Conservation (phyloP, 2,113 vertebrate genomes). For the Pedetes capensis region DNA sequence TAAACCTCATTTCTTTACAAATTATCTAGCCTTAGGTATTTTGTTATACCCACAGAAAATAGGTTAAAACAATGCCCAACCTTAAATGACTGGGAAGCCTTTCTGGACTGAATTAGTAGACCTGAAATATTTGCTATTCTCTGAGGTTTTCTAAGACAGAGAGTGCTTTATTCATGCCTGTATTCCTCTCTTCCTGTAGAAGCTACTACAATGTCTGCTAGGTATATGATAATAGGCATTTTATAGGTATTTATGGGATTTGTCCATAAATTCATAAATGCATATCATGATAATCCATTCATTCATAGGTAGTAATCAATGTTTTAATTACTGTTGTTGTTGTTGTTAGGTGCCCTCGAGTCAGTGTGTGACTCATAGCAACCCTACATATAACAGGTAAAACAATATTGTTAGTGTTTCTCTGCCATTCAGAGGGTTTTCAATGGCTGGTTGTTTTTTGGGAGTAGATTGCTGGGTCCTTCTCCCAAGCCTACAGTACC, state of each 20-base stretch:
- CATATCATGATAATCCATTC: neutral
- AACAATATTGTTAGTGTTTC: too few species aligned
- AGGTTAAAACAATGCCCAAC: neutral
- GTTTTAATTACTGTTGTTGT: neutral
- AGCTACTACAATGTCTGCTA: neutral
- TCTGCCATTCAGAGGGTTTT: too few species aligned
- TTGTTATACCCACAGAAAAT: neutral
- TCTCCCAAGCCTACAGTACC: too few species aligned
- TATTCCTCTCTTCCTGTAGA: neutral
- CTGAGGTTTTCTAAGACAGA: neutral
- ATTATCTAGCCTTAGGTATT: neutral
- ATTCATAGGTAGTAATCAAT: neutral
- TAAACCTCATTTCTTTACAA: neutral
- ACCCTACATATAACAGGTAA: too few species aligned
- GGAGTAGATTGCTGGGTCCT: too few species aligned
- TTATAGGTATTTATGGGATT: neutral
- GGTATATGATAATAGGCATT: neutral
- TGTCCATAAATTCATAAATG: neutral
- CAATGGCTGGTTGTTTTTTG: too few species aligned
- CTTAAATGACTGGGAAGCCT: neutral
- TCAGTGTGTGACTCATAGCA: too few species aligned
- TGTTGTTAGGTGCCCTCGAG: too few species aligned
- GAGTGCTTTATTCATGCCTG: neutral
- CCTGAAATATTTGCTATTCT: neutral
- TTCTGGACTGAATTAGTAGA: neutral